Conservation (phyloP, 2,888 invertebrate species). For the Bimastos eiseni region DNA sequence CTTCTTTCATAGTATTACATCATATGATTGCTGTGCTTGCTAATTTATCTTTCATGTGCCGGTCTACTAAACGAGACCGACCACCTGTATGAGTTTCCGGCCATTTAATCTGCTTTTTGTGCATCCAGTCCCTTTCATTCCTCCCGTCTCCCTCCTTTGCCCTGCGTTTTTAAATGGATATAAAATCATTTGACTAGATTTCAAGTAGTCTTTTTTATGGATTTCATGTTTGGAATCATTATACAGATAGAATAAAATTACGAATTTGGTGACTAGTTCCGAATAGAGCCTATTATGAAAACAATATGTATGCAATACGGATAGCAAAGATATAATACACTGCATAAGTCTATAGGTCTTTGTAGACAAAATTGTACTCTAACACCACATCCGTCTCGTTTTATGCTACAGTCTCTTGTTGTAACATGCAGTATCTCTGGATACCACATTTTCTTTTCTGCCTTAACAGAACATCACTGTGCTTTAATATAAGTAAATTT, state of each 20-base stretch:
- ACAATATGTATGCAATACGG: too few relatives aligned
- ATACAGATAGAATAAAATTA: not conserved
- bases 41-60: not conserved
- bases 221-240: not conserved
- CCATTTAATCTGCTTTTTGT: not conserved
- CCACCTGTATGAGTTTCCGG: not conserved
- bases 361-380: too few relatives aligned
- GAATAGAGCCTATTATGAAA: too few relatives aligned
- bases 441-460: too few relatives aligned
- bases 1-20: not conserved
- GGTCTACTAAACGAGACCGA: not conserved
- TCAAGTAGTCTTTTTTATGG: not conserved
- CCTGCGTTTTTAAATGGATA: not conserved
- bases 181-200: not conserved
- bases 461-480: too few relatives aligned
- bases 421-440: too few relatives aligned
- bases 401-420: too few relatives aligned
- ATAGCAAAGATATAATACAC: too few relatives aligned
- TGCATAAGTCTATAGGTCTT: too few relatives aligned
- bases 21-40: not conserved
- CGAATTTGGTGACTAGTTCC: not conserved
- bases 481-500: too few relatives aligned
- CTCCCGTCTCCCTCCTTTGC: not conserved
- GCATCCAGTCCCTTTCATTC: not conserved
- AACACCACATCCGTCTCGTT: too few relatives aligned